These are phyloP conservation scores for Tenthredo livida DNA, from an alignment of 2,888 invertebrate species.

Conservation along the genomic window DNA sequence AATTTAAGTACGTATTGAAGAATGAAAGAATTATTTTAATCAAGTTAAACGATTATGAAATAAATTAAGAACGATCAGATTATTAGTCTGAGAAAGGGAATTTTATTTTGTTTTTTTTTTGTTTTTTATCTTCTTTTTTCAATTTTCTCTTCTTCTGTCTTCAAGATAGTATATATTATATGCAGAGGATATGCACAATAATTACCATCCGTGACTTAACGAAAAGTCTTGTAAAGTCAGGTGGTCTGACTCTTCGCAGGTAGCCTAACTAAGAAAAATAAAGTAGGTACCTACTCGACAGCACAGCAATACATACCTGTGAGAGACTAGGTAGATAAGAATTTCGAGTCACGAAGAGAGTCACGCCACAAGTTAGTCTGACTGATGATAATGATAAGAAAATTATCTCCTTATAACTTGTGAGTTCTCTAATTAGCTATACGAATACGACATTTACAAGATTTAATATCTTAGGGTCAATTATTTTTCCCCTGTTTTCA, in stretches of 20 bases:
- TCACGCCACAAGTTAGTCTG: constrained; percentile 26
- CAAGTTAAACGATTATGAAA: background rate
- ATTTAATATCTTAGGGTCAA: constrained; percentile 28
- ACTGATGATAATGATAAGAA: constrained; percentile 39
- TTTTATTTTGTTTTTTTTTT: background rate
- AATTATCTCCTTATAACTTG: constrained; percentile 28
- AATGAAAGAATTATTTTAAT: background rate
- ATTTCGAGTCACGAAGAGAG: background rate
- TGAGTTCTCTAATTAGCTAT: constrained; percentile 40
- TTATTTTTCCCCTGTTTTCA: constrained; percentile 19
- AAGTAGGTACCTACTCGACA: background rate
- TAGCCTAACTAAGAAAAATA: background rate
- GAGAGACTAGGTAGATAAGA: background rate
- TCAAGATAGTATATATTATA: too few relatives aligned
- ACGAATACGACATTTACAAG: constrained; percentile 31
- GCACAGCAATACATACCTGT: background rate
- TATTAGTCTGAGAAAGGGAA: background rate
- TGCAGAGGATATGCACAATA: background rate
- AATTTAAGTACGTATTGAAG: background rate
- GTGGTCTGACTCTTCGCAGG: background rate
- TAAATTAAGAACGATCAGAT: background rate
- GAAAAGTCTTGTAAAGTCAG: background rate
- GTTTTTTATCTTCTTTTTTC: background rate
- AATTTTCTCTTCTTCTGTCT: too few relatives aligned
- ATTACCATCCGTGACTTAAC: background rate